Base-by-base conservation (phyloP, 1,140 invertebrate species). In the Ostrea edulis region DNA sequence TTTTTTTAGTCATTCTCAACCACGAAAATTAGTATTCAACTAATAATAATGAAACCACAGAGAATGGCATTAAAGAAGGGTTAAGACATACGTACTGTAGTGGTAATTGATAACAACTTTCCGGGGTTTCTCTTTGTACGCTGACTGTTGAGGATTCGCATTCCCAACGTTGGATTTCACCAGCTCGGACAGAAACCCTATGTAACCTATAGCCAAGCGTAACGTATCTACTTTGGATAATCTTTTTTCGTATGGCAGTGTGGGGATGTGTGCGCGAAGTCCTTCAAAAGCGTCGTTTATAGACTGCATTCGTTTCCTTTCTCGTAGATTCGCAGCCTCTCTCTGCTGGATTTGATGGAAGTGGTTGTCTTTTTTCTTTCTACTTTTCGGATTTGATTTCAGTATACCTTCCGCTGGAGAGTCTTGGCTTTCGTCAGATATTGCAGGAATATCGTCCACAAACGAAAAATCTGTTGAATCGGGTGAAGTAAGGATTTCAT, bases 181-280 rank as follows among this genome's bases (percentile, higher is more conserved):
- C n/a, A 94, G 65, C 14, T 98, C 98, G 52, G 97, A 97, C 0
- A 99, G 95, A 94, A 98, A 98, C 91, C 97, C 97, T 89, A 99
- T 99, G 94, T 99, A 99, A 51, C 97, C 97, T 88, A 99, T 99
- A 7, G 98, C 98, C 90, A 98, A 94, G 92, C 98, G 97, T 0
- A 99, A 95, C 0, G 98, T 99, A 95, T 99, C 98, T 51, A 98
- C 96, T 93, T 96, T 95, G 22, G 94, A 95, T 82, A 95, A 88
- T 84, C 92, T 90, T 82, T 92, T 90, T 12, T 94, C 92, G 1
- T 89, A 91, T 51, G 90, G 91, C 58, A 92, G 90, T 0, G 90
- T 88, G 4, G 94, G 94, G 53, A 95, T 93, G 55, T 93, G 91
- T 22, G 89, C 89, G 71, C 94, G 65, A 17, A 95, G 85, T 65